A percentile compares a stretch with the other conserved stretches of the same genome.
These are phyloP conservation scores for Geodia barretti DNA, from an alignment of 37 sponge, comb jelly and placozoan species.

Conservation along the genomic window DNA sequence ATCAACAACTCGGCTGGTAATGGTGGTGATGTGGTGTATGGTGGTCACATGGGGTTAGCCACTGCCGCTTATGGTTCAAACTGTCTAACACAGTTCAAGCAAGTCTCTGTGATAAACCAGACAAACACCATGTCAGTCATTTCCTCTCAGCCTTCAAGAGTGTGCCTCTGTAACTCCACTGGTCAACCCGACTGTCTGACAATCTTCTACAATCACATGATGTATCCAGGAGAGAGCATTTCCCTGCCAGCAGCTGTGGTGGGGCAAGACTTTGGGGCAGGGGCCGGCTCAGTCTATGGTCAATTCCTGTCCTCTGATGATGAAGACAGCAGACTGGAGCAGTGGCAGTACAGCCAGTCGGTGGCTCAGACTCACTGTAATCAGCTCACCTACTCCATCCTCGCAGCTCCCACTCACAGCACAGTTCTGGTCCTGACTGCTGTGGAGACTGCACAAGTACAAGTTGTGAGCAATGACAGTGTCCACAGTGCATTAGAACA, in stretches of 20 bases:
- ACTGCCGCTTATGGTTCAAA: not conserved
- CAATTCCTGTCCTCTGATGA: not conserved
- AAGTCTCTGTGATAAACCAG: too few species aligned
- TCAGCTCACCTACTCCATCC: not conserved
- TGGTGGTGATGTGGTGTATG: not conserved
- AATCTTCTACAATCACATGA: not conserved
- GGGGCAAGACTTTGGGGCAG: not conserved
- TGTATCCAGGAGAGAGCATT: not conserved
- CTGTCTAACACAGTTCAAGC: not conserved
- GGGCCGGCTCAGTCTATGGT: not conserved
- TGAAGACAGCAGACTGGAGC: not conserved
- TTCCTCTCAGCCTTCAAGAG: not conserved
- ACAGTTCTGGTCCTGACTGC: not conserved
- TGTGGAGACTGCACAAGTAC: not conserved
- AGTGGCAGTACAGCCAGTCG: not conserved
- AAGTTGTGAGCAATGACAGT: not conserved
- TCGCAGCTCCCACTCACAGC: not conserved
- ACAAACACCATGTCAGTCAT: not conserved
- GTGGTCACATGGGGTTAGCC: not conserved
- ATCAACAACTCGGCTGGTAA: not conserved
- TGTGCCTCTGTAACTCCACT: not conserved
- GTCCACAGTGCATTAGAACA: not conserved
- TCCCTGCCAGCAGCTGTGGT: not conserved
- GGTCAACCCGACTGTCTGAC: not conserved
- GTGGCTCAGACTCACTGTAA: not conserved